A percentile compares a stretch with the other conserved stretches of the same genome.
phyloP scores from a whole-genome alignment of 2,888 invertebrate species.

The Pilophorus perplexus region DNA sequence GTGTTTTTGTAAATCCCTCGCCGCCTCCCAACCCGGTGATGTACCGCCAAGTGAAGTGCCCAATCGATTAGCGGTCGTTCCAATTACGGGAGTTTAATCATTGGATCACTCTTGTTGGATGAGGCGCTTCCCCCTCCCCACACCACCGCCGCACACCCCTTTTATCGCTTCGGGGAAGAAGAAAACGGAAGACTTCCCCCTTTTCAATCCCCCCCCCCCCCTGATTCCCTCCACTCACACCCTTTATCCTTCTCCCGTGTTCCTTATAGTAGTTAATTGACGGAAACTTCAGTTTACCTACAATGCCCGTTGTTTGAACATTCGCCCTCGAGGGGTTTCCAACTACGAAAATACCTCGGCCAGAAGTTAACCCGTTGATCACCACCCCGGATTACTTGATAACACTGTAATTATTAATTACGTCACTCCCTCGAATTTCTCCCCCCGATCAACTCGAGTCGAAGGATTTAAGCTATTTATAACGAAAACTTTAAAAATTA shows the following conservation, averaged over 20 bases:
- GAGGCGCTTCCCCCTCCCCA: not conserved
- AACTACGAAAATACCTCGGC: too few relatives aligned
- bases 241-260: not conserved
- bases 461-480: too few relatives aligned
- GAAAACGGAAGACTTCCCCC: not conserved
- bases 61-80: slow-evolving; percentile 40
- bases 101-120: slow-evolving; percentile 36
- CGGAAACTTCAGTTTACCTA: not conserved
- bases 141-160: not conserved
- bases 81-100: slow-evolving; percentile 40
- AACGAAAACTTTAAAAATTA: too few relatives aligned
- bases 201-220: not conserved
- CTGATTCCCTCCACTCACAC: slow-evolving; percentile 1
- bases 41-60: slow-evolving; percentile 7
- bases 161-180: not conserved
- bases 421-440: too few relatives aligned
- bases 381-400: too few relatives aligned
- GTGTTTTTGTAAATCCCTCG: slow-evolving; percentile 32
- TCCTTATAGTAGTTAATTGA: slow-evolving; percentile 11
- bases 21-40: not conserved
- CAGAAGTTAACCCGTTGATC: too few relatives aligned
- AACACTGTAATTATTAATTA: too few relatives aligned
- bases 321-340: too few relatives aligned
- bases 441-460: too few relatives aligned
- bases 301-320: too few relatives aligned